Evolutionary conservation across 2,113 vertebrate species (phyloP), one percentile per base, ranked within the genome.

Genomic region (Stegastes partitus): DNA sequence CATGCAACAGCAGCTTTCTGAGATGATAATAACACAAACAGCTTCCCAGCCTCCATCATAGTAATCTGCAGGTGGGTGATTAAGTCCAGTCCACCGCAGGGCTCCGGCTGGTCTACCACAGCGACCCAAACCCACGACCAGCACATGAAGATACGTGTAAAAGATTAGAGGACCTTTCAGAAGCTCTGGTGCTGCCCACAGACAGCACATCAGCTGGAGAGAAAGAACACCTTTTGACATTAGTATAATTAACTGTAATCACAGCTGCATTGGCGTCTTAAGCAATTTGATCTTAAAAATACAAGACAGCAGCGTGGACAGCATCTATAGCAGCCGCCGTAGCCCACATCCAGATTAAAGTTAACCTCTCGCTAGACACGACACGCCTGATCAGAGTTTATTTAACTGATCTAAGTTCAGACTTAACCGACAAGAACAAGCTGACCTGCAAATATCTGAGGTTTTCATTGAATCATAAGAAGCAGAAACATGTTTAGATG

Each of bases 1-100:
- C 54, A 44, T 49, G 57, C 85, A 86, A 74, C 68, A 80, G 37
- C 77, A 70, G 86, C 53, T 85, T 84, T 74, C 79, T 64, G 74
- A 85, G 87, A 80, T 68, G 79, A 85, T 91, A 80, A 91, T 86
- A 90, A 82, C 71, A 75, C 65, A 81, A 84, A 82, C 68, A 73
- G 72, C 73, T 70, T 83, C 49, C 15, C 68, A 82, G 70, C 68
- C 63, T 77, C 68, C 65, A 79, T 85, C 72, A 82, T 82, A 78
- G 82, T 88, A 74, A 84, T 80, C 84, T 89, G 81, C 84, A 91
- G 84, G 90, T 91, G 86, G 87, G 58, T 90, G 83, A 85, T 87
- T 83, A 74, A 19, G 86, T 82, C 79, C 73, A 51, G 79, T 77
- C 61, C 72, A 67, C 78, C 19, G 6, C 67, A 51, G 73, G 72